Evolutionary conservation across 2,797 vertebrate genomes (phyloP).

Genomic region (Chelidonichthys spinosus): DNA sequence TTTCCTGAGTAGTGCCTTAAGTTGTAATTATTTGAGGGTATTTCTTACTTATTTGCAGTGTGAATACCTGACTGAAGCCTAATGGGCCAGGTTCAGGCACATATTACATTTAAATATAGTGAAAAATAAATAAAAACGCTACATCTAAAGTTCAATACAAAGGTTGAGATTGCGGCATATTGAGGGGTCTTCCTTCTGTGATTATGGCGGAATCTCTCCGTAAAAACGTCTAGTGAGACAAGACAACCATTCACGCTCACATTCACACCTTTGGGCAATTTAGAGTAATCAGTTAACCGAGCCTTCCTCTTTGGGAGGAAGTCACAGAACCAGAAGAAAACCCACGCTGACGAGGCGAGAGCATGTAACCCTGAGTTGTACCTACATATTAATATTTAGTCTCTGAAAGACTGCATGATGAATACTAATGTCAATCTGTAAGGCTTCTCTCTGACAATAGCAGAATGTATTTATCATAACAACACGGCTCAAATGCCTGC

Average conservation of each 20-base stretch:
- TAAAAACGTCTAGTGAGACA: too few species aligned
- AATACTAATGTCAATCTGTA: background rate
- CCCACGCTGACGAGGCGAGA: too few species aligned
- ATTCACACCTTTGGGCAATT: too few species aligned
- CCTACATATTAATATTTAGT: background rate
- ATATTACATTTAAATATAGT: background rate
- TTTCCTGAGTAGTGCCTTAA: slow-evolving; percentile 1
- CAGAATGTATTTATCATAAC: slow-evolving; percentile 47
- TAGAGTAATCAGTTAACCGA: too few species aligned
- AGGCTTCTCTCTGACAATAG: slow-evolving; percentile 17
- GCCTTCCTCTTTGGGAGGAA: too few species aligned
- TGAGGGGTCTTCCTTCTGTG: too few species aligned
- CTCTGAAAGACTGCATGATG: background rate
- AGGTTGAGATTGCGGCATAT: too few species aligned
- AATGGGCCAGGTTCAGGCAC: too few species aligned
- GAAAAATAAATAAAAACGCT: background rate
- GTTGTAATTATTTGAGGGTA: background rate
- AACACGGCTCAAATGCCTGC: slow-evolving; percentile 30
- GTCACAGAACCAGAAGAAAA: too few species aligned
- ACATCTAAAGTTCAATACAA: too few species aligned
- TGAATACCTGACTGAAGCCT: background rate
- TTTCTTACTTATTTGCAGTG: background rate
- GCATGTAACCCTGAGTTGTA: background rate
- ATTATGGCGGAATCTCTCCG: too few species aligned
- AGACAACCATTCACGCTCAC: too few species aligned